These are phyloP conservation scores for Phrixothrix hirtus DNA, from an alignment of 2,888 invertebrate genomes.

Conservation along the genomic window DNA sequence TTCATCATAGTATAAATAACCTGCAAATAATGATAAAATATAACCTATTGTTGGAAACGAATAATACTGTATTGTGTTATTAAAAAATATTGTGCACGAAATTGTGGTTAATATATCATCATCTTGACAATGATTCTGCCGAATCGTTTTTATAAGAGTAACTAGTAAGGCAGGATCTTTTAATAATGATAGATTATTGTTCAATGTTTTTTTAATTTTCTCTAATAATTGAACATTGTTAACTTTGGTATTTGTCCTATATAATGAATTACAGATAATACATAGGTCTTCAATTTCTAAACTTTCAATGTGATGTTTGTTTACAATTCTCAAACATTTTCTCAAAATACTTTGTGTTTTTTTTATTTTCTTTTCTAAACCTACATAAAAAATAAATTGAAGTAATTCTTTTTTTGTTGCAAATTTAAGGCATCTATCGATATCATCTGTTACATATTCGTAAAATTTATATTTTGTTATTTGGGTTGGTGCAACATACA, in stretches of 20 bases:
- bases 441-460: conserved; percentile 40
- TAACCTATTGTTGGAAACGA: conserved; percentile 52
- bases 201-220: conserved; percentile 45
- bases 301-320: conserved; percentile 34
- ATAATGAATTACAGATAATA: conserved; percentile 52
- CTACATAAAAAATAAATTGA: conserved; percentile 52
- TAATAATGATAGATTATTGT: conserved; percentile 48
- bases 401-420: conserved; percentile 47
- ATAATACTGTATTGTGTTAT: conserved; percentile 47
- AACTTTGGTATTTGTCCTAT: conserved; percentile 53
- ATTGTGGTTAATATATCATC: conserved; percentile 52
- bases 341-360: conserved; percentile 42
- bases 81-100: conserved; percentile 50
- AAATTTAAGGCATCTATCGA: conserved; percentile 36
- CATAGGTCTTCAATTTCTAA: conserved; percentile 51
- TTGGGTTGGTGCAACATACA: conserved; percentile 45
- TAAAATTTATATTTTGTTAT: conserved; percentile 47
- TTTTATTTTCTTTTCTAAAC: conserved; percentile 47
- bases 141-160: conserved; percentile 54
- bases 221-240: conserved; percentile 44
- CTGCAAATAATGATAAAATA: conserved; percentile 54
- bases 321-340: conserved; percentile 43
- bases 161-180: conserved; percentile 52
- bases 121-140: conserved; percentile 50
- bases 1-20: conserved; percentile 50